Conservation (phyloP, 2,888 invertebrate species). For the Gastrophysa polygoni region DNA sequence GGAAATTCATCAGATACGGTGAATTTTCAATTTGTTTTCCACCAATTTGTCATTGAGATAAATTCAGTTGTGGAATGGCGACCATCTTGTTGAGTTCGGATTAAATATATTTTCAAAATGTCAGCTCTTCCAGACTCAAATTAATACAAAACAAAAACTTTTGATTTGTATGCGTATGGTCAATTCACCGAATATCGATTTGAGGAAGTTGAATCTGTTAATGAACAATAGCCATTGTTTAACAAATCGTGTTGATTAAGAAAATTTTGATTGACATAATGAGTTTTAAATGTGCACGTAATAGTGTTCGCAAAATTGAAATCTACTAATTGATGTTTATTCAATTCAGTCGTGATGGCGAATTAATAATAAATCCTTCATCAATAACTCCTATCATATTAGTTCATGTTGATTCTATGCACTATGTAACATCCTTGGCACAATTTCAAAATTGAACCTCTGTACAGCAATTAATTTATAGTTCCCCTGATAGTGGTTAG, state of each 20-base stretch:
- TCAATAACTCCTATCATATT: conserved; percentile 10
- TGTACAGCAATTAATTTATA: not conserved
- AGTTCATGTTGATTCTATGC: conserved; percentile 15
- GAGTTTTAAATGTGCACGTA: not conserved
- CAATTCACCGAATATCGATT: not conserved
- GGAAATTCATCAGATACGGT: no score
- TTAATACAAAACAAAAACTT: no score
- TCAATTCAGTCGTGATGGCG: not conserved
- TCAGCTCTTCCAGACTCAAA: no score
- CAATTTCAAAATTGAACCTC: not conserved
- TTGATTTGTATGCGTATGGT: no score
- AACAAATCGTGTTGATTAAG: not conserved
- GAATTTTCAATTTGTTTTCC: no score
- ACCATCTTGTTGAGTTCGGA: no score
- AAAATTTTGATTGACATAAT: not conserved
- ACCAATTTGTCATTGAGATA: no score
- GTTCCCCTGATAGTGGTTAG: not conserved
- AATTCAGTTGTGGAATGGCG: no score
- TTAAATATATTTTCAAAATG: no score
- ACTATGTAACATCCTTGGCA: conserved; percentile 22
- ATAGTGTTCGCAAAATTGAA: no score
- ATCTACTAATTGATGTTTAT: not conserved
- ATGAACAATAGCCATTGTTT: not conserved
- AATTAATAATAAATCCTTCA: not conserved
- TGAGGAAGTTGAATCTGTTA: not conserved